Evolutionary conservation across 2,797 vertebrate species (phyloP).

Genomic region (Lacerta bilineata): DNA sequence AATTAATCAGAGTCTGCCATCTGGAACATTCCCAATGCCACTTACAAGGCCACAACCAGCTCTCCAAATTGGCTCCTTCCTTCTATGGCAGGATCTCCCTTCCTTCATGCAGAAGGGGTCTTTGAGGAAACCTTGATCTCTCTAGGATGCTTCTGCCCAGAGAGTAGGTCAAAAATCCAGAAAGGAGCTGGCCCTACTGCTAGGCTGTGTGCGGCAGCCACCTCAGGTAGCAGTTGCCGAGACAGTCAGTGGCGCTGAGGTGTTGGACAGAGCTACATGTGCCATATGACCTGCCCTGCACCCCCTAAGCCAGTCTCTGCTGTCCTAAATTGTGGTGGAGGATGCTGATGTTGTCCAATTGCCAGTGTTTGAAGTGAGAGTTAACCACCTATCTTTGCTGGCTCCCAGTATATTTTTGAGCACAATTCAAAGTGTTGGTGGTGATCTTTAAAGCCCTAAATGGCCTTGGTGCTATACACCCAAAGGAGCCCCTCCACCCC

Average conservation of each 20-base stretch:
- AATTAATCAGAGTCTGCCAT: slow-evolving; percentile 39
- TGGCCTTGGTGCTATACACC: no score
- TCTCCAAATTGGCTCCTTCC: slow-evolving; percentile 16
- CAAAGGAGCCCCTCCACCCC: no score
- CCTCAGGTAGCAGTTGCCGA: background rate
- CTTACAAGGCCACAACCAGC: slow-evolving; percentile 5
- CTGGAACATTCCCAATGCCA: slow-evolving; percentile 29
- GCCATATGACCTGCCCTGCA: background rate
- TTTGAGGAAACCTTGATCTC: background rate
- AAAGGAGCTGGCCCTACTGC: background rate
- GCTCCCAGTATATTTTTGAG: no score
- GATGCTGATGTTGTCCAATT: background rate
- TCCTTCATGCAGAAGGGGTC: no score
- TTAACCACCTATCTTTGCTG: no score
- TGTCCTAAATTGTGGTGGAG: background rate
- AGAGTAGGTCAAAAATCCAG: background rate
- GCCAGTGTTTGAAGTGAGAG: background rate
- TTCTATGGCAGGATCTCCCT: background rate
- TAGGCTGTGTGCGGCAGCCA: background rate
- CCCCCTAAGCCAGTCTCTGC: no score
- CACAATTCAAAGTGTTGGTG: no score
- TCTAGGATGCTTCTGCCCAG: background rate
- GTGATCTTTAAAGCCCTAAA: no score
- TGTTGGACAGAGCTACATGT: background rate
- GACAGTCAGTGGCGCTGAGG: background rate